phyloP scores from a whole-genome alignment of 2,113 vertebrate species.

The Egretta garzetta region DNA sequence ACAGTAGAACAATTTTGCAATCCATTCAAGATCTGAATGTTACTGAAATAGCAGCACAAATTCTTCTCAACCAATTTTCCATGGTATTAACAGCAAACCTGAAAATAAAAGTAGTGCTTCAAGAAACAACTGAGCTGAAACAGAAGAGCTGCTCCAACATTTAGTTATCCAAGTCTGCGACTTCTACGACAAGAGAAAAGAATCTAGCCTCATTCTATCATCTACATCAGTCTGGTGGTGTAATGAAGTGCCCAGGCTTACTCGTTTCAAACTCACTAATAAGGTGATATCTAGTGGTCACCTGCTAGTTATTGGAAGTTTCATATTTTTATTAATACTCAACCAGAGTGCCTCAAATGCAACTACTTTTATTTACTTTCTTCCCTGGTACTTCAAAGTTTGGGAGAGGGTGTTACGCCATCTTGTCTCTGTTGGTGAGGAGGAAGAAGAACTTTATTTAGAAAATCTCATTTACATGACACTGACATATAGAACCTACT shows the following conservation, averaged over 20 bases:
- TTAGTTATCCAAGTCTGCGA: not conserved
- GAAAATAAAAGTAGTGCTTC: not conserved
- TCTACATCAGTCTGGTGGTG: not conserved
- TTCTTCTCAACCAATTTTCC: not conserved
- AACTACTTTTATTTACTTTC: not conserved
- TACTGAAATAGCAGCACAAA: not conserved
- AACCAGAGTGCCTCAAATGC: not conserved
- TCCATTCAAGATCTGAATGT: not conserved
- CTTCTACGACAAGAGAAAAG: not conserved
- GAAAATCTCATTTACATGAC: not conserved
- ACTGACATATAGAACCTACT: not conserved
- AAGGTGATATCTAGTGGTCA: not conserved
- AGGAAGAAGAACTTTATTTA: not conserved
- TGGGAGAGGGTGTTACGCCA: not conserved
- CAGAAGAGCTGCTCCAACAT: not conserved
- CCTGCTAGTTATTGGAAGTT: not conserved
- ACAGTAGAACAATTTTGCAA: slow-evolving; percentile 10
- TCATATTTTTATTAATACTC: not conserved
- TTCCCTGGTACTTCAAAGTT: not conserved
- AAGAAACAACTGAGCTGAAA: not conserved
- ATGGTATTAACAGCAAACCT: not conserved
- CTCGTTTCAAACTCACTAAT: not conserved
- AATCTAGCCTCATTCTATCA: not conserved
- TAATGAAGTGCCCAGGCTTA: not conserved
- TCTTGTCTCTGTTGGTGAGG: not conserved